phyloP scores from a whole-genome alignment of 2,888 invertebrate genomes.

The Hirtodrosophila duncani region DNA sequence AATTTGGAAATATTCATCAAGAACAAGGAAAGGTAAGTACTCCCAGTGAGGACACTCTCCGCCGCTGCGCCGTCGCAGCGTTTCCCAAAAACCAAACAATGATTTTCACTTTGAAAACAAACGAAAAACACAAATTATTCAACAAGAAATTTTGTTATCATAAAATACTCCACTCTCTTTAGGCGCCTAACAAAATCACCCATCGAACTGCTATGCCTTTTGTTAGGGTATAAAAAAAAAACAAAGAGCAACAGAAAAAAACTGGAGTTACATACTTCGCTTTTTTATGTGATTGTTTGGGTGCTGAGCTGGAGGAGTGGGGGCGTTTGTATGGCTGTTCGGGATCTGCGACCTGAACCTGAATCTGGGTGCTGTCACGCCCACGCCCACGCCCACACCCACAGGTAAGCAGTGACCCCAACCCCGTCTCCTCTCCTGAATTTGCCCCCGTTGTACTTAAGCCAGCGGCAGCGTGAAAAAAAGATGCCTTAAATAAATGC shows the following conservation, averaged over 20 bases:
- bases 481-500: constrained; percentile 51
- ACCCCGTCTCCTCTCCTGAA: not conserved
- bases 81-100: no score
- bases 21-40: no score
- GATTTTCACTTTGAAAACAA: no score
- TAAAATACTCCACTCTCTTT: no score
- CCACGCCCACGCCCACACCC: not conserved
- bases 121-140: no score
- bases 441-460: constrained; percentile 10
- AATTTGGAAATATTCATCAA: no score
- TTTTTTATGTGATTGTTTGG: constrained; percentile 1
- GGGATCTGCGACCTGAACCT: no score
- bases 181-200: no score
- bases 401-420: not conserved
- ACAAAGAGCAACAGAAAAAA: constrained; percentile 39
- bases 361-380: not conserved
- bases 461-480: constrained; percentile 34
- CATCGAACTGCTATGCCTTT: no score
- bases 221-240: constrained; percentile 19
- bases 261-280: constrained; percentile 28
- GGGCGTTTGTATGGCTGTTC: not conserved
- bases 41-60: no score
- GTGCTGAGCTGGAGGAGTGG: not conserved
- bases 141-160: no score
- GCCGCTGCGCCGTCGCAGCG: no score